These are phyloP conservation scores for Chelon auratus DNA, from an alignment of 2,797 vertebrate genomes.

Conservation along the genomic window DNA sequence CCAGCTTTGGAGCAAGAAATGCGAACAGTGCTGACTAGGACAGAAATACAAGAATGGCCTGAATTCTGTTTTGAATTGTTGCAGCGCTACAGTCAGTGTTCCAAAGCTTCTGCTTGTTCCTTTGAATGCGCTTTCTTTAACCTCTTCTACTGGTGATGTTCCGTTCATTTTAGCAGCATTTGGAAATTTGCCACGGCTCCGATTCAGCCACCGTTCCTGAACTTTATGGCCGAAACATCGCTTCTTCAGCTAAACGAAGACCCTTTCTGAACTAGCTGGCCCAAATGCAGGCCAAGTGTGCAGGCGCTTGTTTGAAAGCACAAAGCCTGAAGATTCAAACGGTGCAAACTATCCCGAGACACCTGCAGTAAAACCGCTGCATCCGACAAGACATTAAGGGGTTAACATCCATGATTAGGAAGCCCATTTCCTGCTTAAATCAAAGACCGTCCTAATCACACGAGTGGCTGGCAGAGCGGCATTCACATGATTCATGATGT, in stretches of 20 bases:
- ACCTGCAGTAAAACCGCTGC: neutral
- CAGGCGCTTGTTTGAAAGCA: no score
- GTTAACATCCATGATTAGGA: conserved; percentile 27
- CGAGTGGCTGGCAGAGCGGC: conserved; percentile 35
- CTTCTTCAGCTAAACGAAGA: no score
- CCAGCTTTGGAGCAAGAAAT: conserved; percentile 7
- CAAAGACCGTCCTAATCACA: conserved; percentile 41
- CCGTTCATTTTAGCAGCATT: no score
- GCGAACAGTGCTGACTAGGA: no score
- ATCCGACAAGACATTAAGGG: neutral
- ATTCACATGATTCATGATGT: conserved; percentile 51
- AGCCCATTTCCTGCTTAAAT: conserved; percentile 37
- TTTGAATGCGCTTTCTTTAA: neutral
- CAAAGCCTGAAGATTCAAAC: neutral
- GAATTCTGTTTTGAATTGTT: conserved; percentile 5
- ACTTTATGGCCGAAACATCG: no score
- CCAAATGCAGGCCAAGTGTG: no score
- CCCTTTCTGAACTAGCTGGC: no score
- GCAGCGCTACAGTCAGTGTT: neutral
- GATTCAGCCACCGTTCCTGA: no score
- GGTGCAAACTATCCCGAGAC: neutral
- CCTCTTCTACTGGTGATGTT: neutral
- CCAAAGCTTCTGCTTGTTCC: conserved; percentile 3
- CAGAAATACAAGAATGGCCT: conserved; percentile 18
- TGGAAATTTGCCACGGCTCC: no score